Conservation (phyloP, 2,888 invertebrate genomes). For the Toxonevra muliebris region DNA sequence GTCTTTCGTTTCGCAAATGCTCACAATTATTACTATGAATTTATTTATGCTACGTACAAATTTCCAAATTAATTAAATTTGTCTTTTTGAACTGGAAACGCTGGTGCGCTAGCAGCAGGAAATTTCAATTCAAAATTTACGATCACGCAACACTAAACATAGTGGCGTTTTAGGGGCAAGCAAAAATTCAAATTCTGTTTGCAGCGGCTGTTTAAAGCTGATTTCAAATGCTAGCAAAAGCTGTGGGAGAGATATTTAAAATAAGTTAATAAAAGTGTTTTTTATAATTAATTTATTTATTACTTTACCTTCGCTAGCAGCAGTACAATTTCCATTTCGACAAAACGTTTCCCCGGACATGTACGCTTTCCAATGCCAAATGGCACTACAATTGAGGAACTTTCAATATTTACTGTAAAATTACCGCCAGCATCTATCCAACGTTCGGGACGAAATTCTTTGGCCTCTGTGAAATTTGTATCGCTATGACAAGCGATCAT, state of each 20-base stretch:
- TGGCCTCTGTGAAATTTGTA: slow-evolving; percentile 77
- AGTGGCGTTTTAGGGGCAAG: slow-evolving; percentile 81
- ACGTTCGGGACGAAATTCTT: slow-evolving; percentile 78
- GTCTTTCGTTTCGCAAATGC: slow-evolving; percentile 56
- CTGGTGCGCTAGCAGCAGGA: not conserved
- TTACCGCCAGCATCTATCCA: slow-evolving; percentile 70
- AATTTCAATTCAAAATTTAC: slow-evolving; percentile 56
- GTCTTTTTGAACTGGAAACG: not conserved
- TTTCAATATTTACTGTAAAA: slow-evolving; percentile 61
- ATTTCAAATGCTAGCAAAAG: slow-evolving; percentile 77
- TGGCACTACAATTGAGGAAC: slow-evolving; percentile 76
- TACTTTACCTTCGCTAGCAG: slow-evolving; percentile 74
- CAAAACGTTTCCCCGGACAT: slow-evolving; percentile 87
- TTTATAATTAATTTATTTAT: not conserved
- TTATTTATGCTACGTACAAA: slow-evolving; percentile 8
- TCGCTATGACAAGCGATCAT: slow-evolving; percentile 82
- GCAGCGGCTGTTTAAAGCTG: slow-evolving; percentile 73
- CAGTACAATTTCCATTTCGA: slow-evolving; percentile 79
- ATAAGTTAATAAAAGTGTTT: not conserved
- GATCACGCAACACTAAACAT: slow-evolving; percentile 73
- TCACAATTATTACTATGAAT: slow-evolving; percentile 51
- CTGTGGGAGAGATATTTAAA: slow-evolving; percentile 61
- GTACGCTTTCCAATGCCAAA: slow-evolving; percentile 83
- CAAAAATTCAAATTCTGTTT: slow-evolving; percentile 83
- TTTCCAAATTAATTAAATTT: too few species aligned